A percentile compares a stretch with the other conserved stretches of the same genome.
Conservation (phyloP, 2,888 invertebrate species). For the Cephus runcator region DNA sequence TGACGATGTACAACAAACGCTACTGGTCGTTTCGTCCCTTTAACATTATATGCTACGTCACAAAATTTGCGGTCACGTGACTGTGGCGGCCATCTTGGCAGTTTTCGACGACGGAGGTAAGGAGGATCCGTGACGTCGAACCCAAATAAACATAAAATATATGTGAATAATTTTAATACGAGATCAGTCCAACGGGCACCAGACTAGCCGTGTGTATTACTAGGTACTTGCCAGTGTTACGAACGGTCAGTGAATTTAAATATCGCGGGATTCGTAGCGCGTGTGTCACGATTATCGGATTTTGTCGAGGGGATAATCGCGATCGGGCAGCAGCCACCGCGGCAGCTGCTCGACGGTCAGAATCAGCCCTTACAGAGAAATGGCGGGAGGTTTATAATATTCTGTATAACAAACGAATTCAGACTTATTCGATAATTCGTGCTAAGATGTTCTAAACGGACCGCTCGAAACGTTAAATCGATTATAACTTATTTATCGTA, state of each 20-base stretch:
- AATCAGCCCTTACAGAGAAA: constrained; percentile 20
- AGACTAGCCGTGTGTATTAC: constrained; percentile 3
- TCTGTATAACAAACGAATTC: constrained; percentile 16
- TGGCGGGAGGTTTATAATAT: constrained; percentile 6
- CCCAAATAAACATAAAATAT: constrained; percentile 53
- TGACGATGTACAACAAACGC: constrained; percentile 37
- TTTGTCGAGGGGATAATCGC: constrained; percentile 42
- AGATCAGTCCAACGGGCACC: constrained; percentile 10
- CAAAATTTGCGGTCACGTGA: constrained; percentile 57
- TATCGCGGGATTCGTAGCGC: constrained; percentile 45
- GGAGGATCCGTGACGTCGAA: constrained; percentile 57
- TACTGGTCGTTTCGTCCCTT: constrained; percentile 48
- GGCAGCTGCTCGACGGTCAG: constrained; percentile 50
- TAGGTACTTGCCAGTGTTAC: constrained; percentile 6
- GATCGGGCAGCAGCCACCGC: constrained; percentile 39
- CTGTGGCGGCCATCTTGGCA: constrained; percentile 52
- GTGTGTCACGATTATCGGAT: constrained; percentile 39
- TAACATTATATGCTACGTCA: constrained; percentile 52
- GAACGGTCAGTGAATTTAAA: constrained; percentile 52
- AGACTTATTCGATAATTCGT: background rate
- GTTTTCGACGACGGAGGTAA: constrained; percentile 56
- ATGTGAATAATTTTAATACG: constrained; percentile 41
- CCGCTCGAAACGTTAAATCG: background rate
- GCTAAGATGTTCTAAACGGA: background rate
- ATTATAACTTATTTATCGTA: constrained; percentile 21